Conservation (phyloP, 2,113 vertebrate genomes). For the Pimephales promelas region DNA sequence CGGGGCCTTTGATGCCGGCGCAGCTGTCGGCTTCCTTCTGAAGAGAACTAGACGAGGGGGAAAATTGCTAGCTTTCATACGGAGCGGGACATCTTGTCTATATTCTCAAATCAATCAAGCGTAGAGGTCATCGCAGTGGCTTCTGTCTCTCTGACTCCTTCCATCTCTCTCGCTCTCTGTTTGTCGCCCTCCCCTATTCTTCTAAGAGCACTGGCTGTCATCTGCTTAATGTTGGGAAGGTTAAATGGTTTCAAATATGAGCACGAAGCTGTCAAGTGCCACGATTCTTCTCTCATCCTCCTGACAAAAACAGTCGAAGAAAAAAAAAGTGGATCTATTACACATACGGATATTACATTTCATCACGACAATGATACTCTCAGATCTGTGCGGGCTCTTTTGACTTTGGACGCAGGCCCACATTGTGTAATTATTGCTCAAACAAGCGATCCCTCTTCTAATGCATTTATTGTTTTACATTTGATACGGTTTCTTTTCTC, state of each 20-base stretch:
- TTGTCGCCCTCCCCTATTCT: conserved; percentile 57
- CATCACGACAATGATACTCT: conserved; percentile 8
- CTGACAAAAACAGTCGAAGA: conserved; percentile 64
- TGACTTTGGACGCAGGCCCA: conserved; percentile 25
- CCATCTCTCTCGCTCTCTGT: conserved; percentile 20
- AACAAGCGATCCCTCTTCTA: conserved; percentile 8
- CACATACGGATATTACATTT: conserved; percentile 31
- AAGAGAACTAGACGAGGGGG: conserved; percentile 73
- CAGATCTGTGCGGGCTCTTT: conserved; percentile 10
- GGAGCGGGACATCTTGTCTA: conserved; percentile 72
- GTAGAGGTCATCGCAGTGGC: conserved; percentile 74
- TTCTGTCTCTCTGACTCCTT: conserved; percentile 48
- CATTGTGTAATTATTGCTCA: conserved; percentile 16
- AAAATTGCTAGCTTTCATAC: conserved; percentile 78
- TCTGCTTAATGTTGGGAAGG: conserved; percentile 67
- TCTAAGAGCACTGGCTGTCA: conserved; percentile 67
- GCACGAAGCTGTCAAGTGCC: conserved; percentile 65
- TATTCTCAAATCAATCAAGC: conserved; percentile 78
- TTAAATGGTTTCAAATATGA: conserved; percentile 73
- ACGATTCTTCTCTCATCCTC: conserved; percentile 61
- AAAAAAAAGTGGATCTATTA: conserved; percentile 43
- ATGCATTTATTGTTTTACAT: conserved; percentile 36
- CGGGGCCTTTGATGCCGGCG: conserved; percentile 67
- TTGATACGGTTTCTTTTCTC: conserved; percentile 5
- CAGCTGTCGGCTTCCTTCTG: conserved; percentile 56